phyloP scores from a whole-genome alignment of 2,113 vertebrate species.

The Actenoides hombroni region DNA sequence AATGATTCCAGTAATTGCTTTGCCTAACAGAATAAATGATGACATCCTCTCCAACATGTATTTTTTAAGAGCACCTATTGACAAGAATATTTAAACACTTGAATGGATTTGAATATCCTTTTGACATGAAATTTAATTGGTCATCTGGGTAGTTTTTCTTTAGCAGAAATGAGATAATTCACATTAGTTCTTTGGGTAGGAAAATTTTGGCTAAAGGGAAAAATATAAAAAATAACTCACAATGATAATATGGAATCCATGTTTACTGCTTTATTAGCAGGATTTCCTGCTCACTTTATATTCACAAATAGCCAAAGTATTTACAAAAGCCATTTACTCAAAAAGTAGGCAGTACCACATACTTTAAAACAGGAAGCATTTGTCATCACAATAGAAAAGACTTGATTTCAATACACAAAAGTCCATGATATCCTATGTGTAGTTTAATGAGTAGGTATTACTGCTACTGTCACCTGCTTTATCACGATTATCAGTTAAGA shows the following conservation, averaged over 20 bases:
- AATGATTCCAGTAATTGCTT: neutral
- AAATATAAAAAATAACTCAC: neutral
- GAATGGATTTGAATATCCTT: neutral
- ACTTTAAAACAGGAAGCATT: slow-evolving; percentile 10
- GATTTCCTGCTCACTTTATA: neutral
- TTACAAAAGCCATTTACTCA: slow-evolving; percentile 33
- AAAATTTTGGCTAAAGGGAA: neutral
- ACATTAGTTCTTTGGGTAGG: neutral
- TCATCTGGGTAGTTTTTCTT: neutral
- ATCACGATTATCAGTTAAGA: neutral
- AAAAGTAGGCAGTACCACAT: neutral
- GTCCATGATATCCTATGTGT: neutral
- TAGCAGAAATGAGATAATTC: neutral
- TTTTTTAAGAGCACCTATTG: neutral
- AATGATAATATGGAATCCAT: neutral
- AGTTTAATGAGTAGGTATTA: neutral
- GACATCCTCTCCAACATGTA: neutral
- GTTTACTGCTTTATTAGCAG: slow-evolving; percentile 47
- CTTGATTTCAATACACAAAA: neutral
- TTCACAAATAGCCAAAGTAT: slow-evolving; percentile 3
- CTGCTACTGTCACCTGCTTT: neutral
- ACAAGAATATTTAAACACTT: neutral
- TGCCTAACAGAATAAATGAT: neutral
- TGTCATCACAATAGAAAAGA: neutral
- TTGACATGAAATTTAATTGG: neutral